Conservation (phyloP, 2,888 invertebrate species). For the Agonopterix subpropinquella region DNA sequence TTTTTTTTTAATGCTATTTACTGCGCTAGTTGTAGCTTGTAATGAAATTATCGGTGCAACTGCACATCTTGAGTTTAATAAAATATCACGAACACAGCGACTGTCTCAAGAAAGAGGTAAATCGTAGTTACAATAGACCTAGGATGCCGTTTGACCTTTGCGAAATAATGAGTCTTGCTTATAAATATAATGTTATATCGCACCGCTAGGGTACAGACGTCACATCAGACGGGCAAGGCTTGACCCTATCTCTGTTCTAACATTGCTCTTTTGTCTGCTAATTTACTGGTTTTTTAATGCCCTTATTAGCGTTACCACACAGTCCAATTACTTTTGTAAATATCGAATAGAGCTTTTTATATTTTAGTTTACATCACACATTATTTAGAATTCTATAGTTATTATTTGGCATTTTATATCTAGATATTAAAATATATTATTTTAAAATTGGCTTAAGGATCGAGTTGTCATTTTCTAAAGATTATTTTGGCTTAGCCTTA, state of each 20-base stretch:
- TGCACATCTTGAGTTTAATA: constrained; percentile 4
- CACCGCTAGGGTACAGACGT: not conserved
- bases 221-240: constrained; percentile 1
- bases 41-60: constrained; percentile 17
- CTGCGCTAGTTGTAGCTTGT: constrained; percentile 43
- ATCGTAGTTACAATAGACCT: constrained; percentile 39
- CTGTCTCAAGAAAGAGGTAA: constrained; percentile 26
- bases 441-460: constrained; percentile 45
- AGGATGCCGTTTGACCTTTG: constrained; percentile 21
- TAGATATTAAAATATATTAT: constrained; percentile 35
- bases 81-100: constrained; percentile 36
- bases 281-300: constrained; percentile 22
- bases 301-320: constrained; percentile 46
- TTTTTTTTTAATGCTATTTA: constrained; percentile 37
- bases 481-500: constrained; percentile 48
- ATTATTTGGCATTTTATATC: constrained; percentile 41
- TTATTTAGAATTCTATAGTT: constrained; percentile 27
- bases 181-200: not conserved
- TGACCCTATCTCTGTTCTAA: constrained; percentile 1
- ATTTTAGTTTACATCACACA: constrained; percentile 45
- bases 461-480: constrained; percentile 19
- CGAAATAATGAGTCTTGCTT: constrained; percentile 28
- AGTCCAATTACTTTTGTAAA: constrained; percentile 48
- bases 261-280: constrained; percentile 1
- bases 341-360: constrained; percentile 46